Percentiles rank a stretch among this genome's conserved stretches.
These are phyloP conservation scores for Agrochola litura DNA, from an alignment of 2,888 invertebrate genomes.

Conservation along the genomic window DNA sequence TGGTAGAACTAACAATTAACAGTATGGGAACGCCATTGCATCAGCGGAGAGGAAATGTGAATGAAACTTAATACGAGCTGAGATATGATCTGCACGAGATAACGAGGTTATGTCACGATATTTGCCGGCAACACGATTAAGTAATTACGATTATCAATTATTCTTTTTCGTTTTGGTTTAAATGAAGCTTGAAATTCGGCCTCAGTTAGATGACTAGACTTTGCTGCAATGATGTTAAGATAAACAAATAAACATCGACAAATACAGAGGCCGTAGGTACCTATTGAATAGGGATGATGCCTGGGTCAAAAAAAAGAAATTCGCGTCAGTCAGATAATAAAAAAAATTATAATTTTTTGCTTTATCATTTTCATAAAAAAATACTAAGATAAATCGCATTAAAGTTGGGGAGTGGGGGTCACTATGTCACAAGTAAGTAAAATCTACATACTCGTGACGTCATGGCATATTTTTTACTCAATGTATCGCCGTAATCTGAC, in stretches of 20 bases:
- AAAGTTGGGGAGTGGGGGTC: too few species aligned
- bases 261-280: background rate
- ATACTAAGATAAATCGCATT: too few species aligned
- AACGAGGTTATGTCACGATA: conserved; percentile 64
- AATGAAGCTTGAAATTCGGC: background rate
- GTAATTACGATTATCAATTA: conserved; percentile 59
- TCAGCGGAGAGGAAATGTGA: conserved; percentile 81
- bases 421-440: too few species aligned
- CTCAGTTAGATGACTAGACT: background rate
- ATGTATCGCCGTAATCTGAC: too few species aligned
- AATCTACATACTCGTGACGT: too few species aligned
- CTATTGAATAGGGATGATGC: too few species aligned
- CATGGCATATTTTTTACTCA: too few species aligned
- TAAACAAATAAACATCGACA: background rate
- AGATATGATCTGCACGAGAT: conserved; percentile 61
- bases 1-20: conserved; percentile 55
- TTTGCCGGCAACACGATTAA: conserved; percentile 57
- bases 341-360: too few species aligned
- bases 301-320: too few species aligned
- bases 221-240: background rate
- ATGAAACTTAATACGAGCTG: conserved; percentile 78
- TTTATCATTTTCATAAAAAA: too few species aligned
- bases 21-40: conserved; percentile 79
- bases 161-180: conserved; percentile 20
- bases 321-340: too few species aligned